Conservation (phyloP, 2,113 vertebrate species). For the Thryonomys swinderianus region DNA sequence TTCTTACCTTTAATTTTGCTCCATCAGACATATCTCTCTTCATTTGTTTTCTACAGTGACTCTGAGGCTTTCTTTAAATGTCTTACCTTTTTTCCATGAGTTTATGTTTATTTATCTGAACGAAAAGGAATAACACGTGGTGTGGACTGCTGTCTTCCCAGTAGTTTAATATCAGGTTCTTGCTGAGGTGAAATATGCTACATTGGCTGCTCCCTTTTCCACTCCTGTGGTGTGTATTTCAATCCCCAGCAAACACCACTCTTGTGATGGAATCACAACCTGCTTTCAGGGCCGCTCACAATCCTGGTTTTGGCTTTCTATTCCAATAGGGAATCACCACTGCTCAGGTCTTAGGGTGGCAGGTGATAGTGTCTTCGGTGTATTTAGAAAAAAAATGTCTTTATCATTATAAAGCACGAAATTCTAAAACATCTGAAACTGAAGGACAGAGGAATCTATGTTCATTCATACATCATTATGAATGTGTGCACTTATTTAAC, state of each 20-base stretch:
- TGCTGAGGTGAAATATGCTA: not conserved
- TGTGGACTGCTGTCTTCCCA: not conserved
- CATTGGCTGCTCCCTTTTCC: not conserved
- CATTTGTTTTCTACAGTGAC: too few species aligned
- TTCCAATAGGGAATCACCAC: not conserved
- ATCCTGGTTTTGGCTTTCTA: not conserved
- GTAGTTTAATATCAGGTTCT: not conserved
- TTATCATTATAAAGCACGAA: not conserved
- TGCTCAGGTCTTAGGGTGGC: not conserved
- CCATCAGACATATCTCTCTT: not conserved
- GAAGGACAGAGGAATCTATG: not conserved
- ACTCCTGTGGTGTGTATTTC: not conserved
- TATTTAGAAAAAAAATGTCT: not conserved
- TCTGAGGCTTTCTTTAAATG: not conserved
- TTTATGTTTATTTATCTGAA: constrained; percentile 4
- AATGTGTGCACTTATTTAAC: not conserved
- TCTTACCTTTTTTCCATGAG: not conserved
- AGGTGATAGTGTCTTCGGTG: not conserved
- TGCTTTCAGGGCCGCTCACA: not conserved
- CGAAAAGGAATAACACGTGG: not conserved
- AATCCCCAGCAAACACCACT: not conserved
- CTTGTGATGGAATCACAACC: not conserved
- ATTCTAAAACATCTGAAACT: not conserved
- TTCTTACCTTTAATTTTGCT: not conserved
- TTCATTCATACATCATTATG: not conserved